Base-by-base conservation (phyloP, 2,888 invertebrate species). In the Drosophila helvetica region DNA sequence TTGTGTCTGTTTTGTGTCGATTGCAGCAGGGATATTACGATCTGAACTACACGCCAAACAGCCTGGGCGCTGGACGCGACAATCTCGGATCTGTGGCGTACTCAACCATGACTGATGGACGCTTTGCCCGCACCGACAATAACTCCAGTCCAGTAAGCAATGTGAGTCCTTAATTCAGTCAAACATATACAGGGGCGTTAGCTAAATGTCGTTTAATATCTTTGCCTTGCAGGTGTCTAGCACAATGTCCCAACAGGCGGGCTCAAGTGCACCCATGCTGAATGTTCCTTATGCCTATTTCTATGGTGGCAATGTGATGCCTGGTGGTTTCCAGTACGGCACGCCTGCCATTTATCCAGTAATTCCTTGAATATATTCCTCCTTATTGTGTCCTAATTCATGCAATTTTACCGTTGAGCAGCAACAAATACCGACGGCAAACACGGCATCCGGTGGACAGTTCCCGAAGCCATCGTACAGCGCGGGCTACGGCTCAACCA, bases 71-170 rank as follows among this genome's bases (percentile, higher is more conserved):
- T 66, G 95, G 95, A 64, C 91, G 92, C 54, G 95, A 95, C 88
- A 94, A 94, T 76, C 92, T 95, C 76, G 94, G 94, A 59, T 94
- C 94, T 79, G 95, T 95, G 78, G 94, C 95, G 64, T 95, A 95
- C 92, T 94, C 95, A 83, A 93, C 93, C 89, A 94, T 95, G 93
- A 94, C 94, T 87, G 95, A 95, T 91, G 95, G 94, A 70, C 93
- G 95, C 88, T 95, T 94, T 91, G 93, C 95, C 73, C 93, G 95
- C 89, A 94, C 95, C 80, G 96, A 96, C 92, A 96, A 95, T 93
- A 96, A 96, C 91, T 95, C 96, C 84, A 96, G 96, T 77, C 96
- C 96, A 52, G 92, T 92, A 85, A 92, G 92, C 80, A 92, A 92
- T 89, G 92, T 92, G 78, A 88, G 91, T 78, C 10, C 12, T n/a